Evolutionary conservation across 2,888 invertebrate species (phyloP), one percentile per base, ranked within the genome.

Genomic region (Salpingus planirostris): DNA sequence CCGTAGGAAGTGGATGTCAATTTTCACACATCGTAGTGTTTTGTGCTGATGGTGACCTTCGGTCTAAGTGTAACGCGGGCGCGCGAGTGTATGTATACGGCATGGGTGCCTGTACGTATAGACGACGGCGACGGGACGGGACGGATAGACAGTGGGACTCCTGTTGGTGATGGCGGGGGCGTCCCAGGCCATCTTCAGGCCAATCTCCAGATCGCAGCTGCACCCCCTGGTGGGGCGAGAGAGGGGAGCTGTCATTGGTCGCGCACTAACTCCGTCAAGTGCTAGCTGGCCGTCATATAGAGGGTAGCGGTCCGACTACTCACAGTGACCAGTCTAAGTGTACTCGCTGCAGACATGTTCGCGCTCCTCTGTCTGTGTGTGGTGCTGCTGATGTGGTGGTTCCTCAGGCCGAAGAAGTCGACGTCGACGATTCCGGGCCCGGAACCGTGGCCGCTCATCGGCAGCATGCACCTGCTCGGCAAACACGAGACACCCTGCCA

Each of bases 401-500:
- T 44, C 33, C 32, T 27, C 29, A 25, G 29, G 30, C 42, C 41
- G 24, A 46, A 39, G 33, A 55, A 51, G 35, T 38, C 46, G 38
- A 31, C 42, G 24, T 41, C 37, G 22, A 47, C 66, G 42, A 73
- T 78, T 7, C 80, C 81, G 23, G 84, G 84, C 0, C 83, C 84
- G 0, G 54, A 60, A 11, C 72, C 79, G 8, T 71, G 70, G 64
- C 86, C 86, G 1, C 44, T 86, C 1, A 65, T 86, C 35, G 86
- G 86, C 11, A 80, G 76, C 56, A 64, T 85, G 41, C 79, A 81
- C 55, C 68, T 80, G 11, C 57, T 86, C 29, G 76, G 73, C 21
- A 65, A 72, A 36, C 67, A 70, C 44, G 74, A 76, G 29, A 72
- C 73, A 2, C 84, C 86, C 0, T 85, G 84, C 47, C 76, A 78